Conservation (phyloP, 2,888 invertebrate species). For the Sminthurinus aureus region DNA sequence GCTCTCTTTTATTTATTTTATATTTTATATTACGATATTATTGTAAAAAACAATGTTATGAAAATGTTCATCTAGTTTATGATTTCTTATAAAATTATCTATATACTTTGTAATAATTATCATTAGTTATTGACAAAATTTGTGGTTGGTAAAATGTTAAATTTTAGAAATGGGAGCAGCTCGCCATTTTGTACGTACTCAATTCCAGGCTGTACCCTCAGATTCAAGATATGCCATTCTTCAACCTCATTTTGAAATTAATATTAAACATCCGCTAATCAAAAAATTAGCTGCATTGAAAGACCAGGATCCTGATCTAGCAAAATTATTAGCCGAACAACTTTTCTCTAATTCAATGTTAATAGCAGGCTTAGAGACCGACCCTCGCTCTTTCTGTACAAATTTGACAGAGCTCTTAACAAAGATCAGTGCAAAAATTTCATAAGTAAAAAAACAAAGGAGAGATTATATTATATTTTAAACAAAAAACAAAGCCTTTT, state of each 20-base stretch:
- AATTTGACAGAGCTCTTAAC: conserved; percentile 87
- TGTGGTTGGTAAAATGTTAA: no score
- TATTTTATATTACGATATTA: background rate
- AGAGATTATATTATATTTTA: background rate
- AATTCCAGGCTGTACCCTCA: conserved; percentile 81
- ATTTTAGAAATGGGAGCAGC: conserved; percentile 89
- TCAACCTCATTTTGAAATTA: conserved; percentile 92
- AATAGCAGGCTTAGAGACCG: conserved; percentile 90
- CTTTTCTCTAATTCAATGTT: conserved; percentile 95
- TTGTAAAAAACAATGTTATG: background rate
- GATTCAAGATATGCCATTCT: conserved; percentile 85
- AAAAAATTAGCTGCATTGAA: conserved; percentile 83
- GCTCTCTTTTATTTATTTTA: background rate
- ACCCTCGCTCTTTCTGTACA: conserved; percentile 83
- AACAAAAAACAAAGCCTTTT: background rate
- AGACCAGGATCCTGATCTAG: conserved; percentile 78
- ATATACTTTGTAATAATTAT: no score
- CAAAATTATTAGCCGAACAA: conserved; percentile 84
- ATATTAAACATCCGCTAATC: conserved; percentile 90
- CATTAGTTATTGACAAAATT: no score
- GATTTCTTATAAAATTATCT: no score
- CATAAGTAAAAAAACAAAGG: background rate
- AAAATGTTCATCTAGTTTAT: no score
- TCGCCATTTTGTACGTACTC: conserved; percentile 90
- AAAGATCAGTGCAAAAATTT: conserved; percentile 77